phyloP scores from a whole-genome alignment of 2,113 vertebrate species.

The Tragelaphus strepsiceros region DNA sequence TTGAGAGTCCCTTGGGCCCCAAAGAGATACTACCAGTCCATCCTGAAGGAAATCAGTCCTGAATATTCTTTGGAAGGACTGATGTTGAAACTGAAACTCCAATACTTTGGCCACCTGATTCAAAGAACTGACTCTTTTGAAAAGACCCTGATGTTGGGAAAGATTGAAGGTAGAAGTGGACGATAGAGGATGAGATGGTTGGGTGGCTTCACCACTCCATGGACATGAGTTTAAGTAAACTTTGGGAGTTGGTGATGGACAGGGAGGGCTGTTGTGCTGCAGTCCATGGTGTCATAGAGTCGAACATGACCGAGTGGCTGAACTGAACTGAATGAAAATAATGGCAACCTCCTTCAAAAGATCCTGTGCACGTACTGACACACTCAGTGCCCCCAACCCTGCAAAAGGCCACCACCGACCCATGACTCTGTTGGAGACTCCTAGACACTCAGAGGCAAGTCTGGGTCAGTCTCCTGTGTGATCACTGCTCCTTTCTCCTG shows the following conservation, averaged over 20 bases:
- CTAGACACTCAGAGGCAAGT: too few relatives aligned
- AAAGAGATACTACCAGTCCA: background rate
- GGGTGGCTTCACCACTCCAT: background rate
- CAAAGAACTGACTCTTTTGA: background rate
- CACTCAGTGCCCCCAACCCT: background rate
- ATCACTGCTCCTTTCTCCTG: too few relatives aligned
- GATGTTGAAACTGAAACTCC: background rate
- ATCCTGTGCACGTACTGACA: rapidly evolving
- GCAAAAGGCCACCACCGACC: too few relatives aligned
- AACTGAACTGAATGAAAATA: background rate
- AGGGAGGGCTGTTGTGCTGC: background rate
- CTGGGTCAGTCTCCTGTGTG: too few relatives aligned
- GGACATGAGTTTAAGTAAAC: background rate
- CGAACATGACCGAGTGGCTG: rapidly evolving
- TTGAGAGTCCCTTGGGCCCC: background rate
- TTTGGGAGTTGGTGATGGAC: background rate
- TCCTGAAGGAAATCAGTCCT: background rate
- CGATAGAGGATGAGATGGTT: background rate
- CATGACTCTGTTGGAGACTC: background rate
- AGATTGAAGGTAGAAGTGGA: background rate
- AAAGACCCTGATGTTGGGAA: background rate
- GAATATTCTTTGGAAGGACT: background rate
- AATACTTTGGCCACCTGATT: background rate
- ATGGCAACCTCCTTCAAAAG: background rate
- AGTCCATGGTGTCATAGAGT: background rate